Evolutionary conservation across 2,888 invertebrate species (phyloP).

Genomic region (Xestia ashworthii): DNA sequence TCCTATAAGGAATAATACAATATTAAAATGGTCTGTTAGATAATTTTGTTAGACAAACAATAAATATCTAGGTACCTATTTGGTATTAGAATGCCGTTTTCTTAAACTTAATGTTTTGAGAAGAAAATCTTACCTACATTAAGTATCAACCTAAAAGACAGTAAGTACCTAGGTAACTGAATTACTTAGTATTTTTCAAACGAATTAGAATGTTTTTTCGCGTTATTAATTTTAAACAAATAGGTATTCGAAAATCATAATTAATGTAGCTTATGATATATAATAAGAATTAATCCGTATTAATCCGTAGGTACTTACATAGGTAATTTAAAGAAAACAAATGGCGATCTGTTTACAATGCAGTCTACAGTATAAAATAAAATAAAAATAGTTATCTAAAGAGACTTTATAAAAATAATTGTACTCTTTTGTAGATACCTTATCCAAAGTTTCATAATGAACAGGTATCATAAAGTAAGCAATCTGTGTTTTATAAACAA

Average conservation of each 20-base stretch:
- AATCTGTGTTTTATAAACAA: conserved; percentile 74
- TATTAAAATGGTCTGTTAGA: not conserved
- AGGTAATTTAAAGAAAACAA: not conserved
- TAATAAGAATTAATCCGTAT: not conserved
- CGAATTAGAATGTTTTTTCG: not conserved
- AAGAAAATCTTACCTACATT: not conserved
- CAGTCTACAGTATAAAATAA: not conserved
- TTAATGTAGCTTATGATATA: not conserved
- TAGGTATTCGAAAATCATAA: not conserved
- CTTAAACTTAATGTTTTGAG: not conserved
- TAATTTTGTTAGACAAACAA: not conserved
- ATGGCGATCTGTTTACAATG: not conserved
- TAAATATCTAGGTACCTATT: not conserved
- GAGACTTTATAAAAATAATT: conserved; percentile 35
- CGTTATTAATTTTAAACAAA: not conserved
- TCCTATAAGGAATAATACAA: not conserved
- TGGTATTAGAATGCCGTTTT: not conserved
- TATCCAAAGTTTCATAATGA: conserved; percentile 51
- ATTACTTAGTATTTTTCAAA: not conserved
- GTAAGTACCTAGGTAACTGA: not conserved
- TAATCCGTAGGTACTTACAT: not conserved
- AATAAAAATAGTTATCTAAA: not conserved
- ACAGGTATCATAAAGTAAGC: conserved; percentile 51
- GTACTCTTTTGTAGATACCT: not conserved
- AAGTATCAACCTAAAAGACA: not conserved